Evolutionary conservation across 2,888 invertebrate species (phyloP).

Genomic region (Hemicrepidius hirtus): DNA sequence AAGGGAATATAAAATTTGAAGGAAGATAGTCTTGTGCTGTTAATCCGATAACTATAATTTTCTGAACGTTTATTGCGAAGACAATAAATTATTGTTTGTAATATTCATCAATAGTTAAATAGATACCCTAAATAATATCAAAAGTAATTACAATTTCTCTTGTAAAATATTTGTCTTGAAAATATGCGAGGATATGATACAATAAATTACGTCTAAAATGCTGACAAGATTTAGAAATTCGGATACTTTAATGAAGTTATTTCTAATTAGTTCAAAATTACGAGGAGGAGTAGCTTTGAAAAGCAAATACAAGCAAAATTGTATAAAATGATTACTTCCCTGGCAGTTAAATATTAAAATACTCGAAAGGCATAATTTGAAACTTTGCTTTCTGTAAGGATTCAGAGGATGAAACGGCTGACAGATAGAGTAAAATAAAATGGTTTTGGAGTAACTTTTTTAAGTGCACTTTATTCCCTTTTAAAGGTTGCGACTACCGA

Average conservation of each 20-base stretch:
- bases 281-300: neutral
- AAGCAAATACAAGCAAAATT: no score
- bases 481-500: neutral
- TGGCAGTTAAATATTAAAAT: no score
- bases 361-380: no score
- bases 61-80: no score
- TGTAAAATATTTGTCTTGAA: neutral
- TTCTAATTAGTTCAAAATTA: neutral
- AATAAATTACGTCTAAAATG: neutral
- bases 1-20: no score
- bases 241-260: neutral
- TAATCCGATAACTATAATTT: no score
- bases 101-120: neutral
- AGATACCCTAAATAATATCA: neutral
- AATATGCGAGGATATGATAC: neutral
- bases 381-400: conserved; percentile 4
- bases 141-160: neutral
- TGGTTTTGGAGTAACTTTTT: conserved; percentile 13
- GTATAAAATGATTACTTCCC: no score
- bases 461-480: conserved; percentile 16
- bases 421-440: conserved; percentile 7
- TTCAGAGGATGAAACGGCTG: neutral
- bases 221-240: no score
- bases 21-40: no score
- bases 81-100: neutral